Base-by-base conservation (phyloP, 2,888 invertebrate species). In the Oxytorus armatus region DNA sequence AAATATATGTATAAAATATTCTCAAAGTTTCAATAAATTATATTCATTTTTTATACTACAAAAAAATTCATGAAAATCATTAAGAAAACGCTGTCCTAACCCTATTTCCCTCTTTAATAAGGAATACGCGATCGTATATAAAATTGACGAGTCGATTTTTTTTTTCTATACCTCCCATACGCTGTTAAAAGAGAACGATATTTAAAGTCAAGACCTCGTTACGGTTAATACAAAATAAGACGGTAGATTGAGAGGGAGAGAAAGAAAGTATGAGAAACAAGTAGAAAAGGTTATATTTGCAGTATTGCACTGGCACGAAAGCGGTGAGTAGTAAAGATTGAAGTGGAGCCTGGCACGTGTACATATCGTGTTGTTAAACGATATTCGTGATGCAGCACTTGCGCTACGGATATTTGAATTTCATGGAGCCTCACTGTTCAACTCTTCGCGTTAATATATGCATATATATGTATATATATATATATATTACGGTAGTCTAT, bases 311-410 rank as follows among this genome's bases (percentile, higher is more conserved):
- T 23, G 42, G 76, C 68, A 69, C 68, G 76, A 76, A 69, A 76
- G 69, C 69, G 70, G 44, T 47, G 77, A 65, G 72, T 65, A 44
- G 44, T 65, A 61, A 70, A 61, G 57, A 77, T 70, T 69, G 49
- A 70, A 77, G 77, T 72, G 49, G 70, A 65, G 36, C 57, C 73
- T 74, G 77, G 77, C 77, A 65, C 77, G 77, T 70, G 77, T 77
- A 55, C 70, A 77, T 77, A 72, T 55, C 77, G 77, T 77, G 77
- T 77, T 77, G 70, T 72, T 77, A 65, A 77, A 77, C 70, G 77
- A 77, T 77, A 77, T 77, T 77, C 77, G 77, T 77, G 77, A 77
- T 77, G 77, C 77, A 77, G 70, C 49, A 72, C 77, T 72, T 70
- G 77, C 57, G 63, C 65, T 70, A 77, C 77, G 63, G 77, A 77